A percentile compares a stretch with the other conserved stretches of the same genome.
Conservation (phyloP, 2,888 invertebrate genomes). For the Mamestra brassicae region DNA sequence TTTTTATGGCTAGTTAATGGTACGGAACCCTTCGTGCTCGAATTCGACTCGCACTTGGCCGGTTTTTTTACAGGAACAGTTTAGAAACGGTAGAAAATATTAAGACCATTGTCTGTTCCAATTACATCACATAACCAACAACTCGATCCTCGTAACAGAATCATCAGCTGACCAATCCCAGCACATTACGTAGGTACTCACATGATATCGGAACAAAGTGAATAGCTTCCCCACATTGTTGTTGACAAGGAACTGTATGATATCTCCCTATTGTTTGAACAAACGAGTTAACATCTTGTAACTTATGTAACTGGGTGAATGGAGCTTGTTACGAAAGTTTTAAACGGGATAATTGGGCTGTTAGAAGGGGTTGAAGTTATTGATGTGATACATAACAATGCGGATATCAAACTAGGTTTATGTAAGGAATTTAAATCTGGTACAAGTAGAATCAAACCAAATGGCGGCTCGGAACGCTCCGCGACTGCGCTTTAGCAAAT, state of each 20-base stretch:
- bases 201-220: constrained; percentile 44
- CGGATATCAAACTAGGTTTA: too few species aligned
- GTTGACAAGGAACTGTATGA: constrained; percentile 57
- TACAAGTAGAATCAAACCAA: too few species aligned
- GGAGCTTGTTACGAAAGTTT: constrained; percentile 47
- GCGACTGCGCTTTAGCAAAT: too few species aligned
- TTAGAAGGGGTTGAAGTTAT: constrained; percentile 21
- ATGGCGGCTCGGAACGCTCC: too few species aligned
- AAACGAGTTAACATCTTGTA: constrained; percentile 57
- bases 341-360: constrained; percentile 9
- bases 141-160: constrained; percentile 16
- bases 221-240: constrained; percentile 64
- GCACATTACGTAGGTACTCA: constrained; percentile 1
- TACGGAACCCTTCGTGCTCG: too few species aligned
- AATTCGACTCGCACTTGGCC: too few species aligned
- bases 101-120: not conserved
- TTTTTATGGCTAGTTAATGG: too few species aligned
- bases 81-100: not conserved
- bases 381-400: not conserved
- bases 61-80: not conserved
- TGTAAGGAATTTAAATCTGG: too few species aligned
- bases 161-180: constrained; percentile 36
- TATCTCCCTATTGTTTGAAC: constrained; percentile 61
- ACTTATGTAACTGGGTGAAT: constrained; percentile 48
- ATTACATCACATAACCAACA: constrained; percentile 22